Evolutionary conservation across 2,888 invertebrate genomes (phyloP), one percentile per base, ranked within the genome.

Genomic region (Phania funesta): DNA sequence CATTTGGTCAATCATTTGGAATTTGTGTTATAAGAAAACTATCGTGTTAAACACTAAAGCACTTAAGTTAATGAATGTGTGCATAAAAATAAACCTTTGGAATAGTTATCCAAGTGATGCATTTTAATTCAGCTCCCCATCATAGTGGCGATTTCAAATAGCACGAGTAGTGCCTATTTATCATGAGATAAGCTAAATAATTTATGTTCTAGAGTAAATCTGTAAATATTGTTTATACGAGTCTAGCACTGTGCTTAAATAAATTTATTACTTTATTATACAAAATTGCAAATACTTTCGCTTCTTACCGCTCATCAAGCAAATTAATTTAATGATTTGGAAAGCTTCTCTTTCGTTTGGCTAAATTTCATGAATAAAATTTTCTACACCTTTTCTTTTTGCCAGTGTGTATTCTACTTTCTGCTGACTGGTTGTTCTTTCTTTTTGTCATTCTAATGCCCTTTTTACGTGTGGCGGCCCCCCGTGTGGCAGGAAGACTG

Each of bases 181-280:
- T 18, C 16, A 22, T 38, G 20, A 50, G 22, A 41, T 38, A 58
- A 58, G 41, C 13, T 20, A 16, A 24, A 68, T 52, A 52, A 67
- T 24, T 41, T 50, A 29, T 50, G 32, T 7, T 35, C 18, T 35
- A n/a, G 35, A 46, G n/a, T 6, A 56, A 46, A 56, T 32, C 13
- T 56, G 20, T 65, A 11, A 46, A 65, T n/a, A 38, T 56, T 46
- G 32, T 68, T 60, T 35, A 32, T 29, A 20, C 13, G 46, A 44
- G 29, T n/a, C n/a, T n/a, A n/a, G n/a, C n/a, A n/a, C n/a, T n/a
- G 9, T 3, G 26, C 22, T 65, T 29, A 41, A 13, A 3, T 44
- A 60, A 65, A 82, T 82, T 78, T 78, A 82, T 82, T 78, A 65
- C 78, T 78, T 75, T 82, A 82, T 82, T 82, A 82, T 82, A 70